Evolutionary conservation across 2,797 vertebrate genomes (phyloP), one percentile per base, ranked within the genome.

Genomic region (Clarias laeviceps): DNA sequence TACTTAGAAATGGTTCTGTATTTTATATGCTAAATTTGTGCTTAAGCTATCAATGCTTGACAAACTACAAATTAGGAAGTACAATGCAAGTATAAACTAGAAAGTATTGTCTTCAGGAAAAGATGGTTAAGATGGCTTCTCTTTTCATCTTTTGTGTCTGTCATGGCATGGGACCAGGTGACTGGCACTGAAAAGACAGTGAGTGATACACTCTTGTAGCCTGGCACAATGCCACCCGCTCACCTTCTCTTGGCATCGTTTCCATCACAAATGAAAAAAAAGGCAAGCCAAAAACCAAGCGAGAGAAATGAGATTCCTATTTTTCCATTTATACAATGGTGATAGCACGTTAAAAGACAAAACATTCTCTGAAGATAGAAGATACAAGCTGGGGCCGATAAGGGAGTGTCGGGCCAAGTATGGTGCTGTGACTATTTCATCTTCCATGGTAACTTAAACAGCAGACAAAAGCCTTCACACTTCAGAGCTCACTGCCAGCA

Each of bases 391-490:
- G 87, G 57, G 82, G 68, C 73, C 45, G 87, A 88, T 88, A 88
- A 86, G 83, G 50, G 90, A 73, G 88, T 85, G 77, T 85, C 37
- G 82, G 88, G 82, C 86, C 84, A 84, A 94, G 92, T 91, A 92
- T 59, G 64, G 89, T 86, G 78, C 87, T 93, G 94, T 94, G 94
- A 93, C 95, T 93, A 93, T 95, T 96, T 94, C 94, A 96, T 96
- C 95, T 95, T 96, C 95, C 95, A 95, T 95, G 95, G 95, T 95
- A 96, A 96, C 94, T 96, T 96, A 95, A 94, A 91, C 95, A 95
- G 92, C 87, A 95, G 95, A 95, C 93, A 94, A 95, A 95, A 92
- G 90, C 90, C 91, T 95, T 95, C 94, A 94, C 95, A 94, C 92
- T 94, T 93, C 93, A 93, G 90, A 91, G 93, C 93, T 91, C 93